phyloP scores from a whole-genome alignment of 2,797 vertebrate species.

The Alcedo atthis region DNA sequence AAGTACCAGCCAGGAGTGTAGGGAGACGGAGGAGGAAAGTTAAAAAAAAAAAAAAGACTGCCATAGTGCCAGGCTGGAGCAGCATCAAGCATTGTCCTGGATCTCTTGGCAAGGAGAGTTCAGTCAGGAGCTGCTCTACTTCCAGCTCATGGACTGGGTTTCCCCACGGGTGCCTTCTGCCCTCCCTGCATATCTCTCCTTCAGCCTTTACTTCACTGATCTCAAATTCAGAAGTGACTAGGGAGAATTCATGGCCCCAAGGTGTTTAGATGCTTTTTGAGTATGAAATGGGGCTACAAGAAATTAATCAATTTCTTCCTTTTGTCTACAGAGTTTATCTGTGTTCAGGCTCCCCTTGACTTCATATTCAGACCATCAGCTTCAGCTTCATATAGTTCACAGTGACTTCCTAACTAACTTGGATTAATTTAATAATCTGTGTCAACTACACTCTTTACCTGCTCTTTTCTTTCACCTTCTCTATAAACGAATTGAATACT shows the following conservation, averaged over 20 bases:
- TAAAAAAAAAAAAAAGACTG: not conserved
- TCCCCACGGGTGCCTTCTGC: not conserved
- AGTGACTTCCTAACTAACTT: not conserved
- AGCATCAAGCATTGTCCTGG: not conserved
- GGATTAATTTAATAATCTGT: not conserved
- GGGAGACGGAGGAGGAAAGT: not conserved
- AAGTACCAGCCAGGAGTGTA: not conserved
- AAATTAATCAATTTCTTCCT: not conserved
- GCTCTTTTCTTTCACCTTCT: constrained; percentile 7
- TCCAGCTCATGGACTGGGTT: not conserved
- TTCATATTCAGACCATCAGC: not conserved
- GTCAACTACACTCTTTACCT: not conserved
- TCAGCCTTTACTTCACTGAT: not conserved
- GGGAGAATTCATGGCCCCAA: not conserved
- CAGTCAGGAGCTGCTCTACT: not conserved
- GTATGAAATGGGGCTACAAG: not conserved
- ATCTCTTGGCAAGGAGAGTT: not conserved
- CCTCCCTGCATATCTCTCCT: not conserved
- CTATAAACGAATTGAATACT: not conserved
- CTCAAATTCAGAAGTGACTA: not conserved
- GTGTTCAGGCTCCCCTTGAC: not conserved
- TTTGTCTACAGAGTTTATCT: not conserved
- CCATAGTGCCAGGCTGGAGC: not conserved
- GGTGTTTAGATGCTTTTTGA: not conserved
- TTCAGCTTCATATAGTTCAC: not conserved